Conservation (phyloP, 2,888 invertebrate genomes). For the Petrolisthes manimaculis region DNA sequence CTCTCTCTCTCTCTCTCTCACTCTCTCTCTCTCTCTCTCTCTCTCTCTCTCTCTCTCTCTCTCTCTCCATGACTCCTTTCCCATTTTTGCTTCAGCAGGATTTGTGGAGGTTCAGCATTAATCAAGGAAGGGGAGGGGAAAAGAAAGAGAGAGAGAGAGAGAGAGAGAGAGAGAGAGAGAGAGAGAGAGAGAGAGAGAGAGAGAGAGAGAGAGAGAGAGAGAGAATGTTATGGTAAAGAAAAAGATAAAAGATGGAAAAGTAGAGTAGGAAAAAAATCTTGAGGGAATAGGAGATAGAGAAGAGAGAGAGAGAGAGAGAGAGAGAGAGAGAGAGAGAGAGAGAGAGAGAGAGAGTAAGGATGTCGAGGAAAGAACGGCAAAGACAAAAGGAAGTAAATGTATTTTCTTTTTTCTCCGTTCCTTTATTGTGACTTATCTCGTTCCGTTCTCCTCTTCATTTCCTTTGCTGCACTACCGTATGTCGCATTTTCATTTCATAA, state of each 20-base stretch:
- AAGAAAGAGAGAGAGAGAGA: neutral
- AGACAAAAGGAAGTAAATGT: neutral
- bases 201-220: neutral
- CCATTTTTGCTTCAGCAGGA: neutral
- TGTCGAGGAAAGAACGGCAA: neutral
- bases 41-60: conserved; percentile 15
- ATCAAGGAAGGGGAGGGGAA: neutral
- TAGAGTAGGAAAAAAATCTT: neutral
- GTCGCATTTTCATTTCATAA: too few species aligned
- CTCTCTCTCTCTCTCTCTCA: neutral
- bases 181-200: neutral
- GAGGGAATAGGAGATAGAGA: neutral
- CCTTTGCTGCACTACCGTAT: too few species aligned
- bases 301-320: neutral
- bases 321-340: neutral
- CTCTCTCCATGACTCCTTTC: neutral
- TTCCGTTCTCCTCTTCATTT: too few species aligned
- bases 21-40: conserved; percentile 3
- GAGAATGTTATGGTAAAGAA: neutral
- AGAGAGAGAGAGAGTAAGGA: neutral
- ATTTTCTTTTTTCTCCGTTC: too few species aligned
- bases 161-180: neutral
- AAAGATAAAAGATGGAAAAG: neutral
- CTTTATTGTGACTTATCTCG: too few species aligned
- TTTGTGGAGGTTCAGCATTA: neutral